Conservation (phyloP, 2,113 vertebrate genomes). For the Jacana jacana region DNA sequence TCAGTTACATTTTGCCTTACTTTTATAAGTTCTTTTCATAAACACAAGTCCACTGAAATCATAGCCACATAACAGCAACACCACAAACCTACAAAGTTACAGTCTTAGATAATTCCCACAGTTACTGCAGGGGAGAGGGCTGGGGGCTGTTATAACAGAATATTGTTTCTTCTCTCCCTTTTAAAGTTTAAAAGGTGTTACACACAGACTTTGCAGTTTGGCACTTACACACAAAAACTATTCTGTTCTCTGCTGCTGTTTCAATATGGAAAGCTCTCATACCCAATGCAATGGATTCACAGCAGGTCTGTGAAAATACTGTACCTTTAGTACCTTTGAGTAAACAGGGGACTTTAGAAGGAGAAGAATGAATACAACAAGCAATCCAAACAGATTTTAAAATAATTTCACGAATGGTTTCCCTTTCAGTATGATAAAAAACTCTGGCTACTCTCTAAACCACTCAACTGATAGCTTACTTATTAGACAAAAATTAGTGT, state of each 20-base stretch:
- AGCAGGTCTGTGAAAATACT: conserved; percentile 46
- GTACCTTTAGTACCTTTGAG: not conserved
- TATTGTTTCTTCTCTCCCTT: not conserved
- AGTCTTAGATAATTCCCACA: not conserved
- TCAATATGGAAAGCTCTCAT: conserved; percentile 38
- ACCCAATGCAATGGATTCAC: conserved; percentile 37
- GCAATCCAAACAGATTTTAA: conserved; percentile 67
- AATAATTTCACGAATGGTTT: conserved; percentile 71
- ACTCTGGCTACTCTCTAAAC: conserved; percentile 50
- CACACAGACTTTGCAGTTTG: not conserved
- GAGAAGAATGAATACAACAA: conserved; percentile 47
- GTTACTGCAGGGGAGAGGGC: not conserved
- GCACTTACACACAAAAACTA: not conserved
- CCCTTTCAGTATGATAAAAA: conserved; percentile 65
- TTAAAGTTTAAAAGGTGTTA: not conserved
- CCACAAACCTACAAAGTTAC: not conserved
- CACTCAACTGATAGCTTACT: conserved; percentile 69
- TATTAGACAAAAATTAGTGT: conserved; percentile 76
- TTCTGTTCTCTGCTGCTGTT: not conserved
- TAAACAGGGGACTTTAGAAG: conserved; percentile 36
- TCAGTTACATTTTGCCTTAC: not conserved
- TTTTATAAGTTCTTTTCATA: not conserved
- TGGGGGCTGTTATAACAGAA: not conserved
- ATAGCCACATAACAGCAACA: not conserved
- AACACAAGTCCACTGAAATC: not conserved